A percentile compares a stretch with the other conserved stretches of the same genome.
phyloP scores from a whole-genome alignment of 1,140 invertebrate species.

The Calliphora vicina region DNA sequence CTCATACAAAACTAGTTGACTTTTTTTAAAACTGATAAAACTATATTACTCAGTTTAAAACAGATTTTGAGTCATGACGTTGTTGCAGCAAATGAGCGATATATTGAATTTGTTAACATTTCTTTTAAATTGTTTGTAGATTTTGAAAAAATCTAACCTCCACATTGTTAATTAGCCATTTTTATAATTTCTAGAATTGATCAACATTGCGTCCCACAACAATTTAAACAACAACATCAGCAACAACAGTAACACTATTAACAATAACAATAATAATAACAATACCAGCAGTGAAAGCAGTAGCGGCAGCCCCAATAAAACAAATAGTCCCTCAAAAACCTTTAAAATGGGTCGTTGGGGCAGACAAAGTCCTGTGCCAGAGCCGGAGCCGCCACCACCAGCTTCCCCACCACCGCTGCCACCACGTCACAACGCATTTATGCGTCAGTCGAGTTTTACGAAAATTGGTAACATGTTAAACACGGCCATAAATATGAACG shows the following conservation, averaged over 20 bases:
- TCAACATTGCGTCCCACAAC: conserved; percentile 17
- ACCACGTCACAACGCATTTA: conserved; percentile 63
- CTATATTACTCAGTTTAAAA: no score
- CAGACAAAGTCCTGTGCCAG: conserved; percentile 55
- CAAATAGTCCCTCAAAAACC: neutral
- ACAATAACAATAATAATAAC: conserved; percentile 25
- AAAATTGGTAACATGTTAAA: conserved; percentile 74
- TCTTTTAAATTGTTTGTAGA: no score
- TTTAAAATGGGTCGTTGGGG: conserved; percentile 58
- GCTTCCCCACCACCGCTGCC: conserved; percentile 57
- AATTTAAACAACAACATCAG: conserved; percentile 3
- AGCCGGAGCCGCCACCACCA: conserved; percentile 51
- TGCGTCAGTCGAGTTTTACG: conserved; percentile 73
- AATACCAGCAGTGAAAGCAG: neutral
- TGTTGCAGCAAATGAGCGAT: no score
- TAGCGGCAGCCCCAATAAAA: neutral
- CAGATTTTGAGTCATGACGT: no score
- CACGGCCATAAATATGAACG: conserved; percentile 69
- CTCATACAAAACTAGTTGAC: no score
- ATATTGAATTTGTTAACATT: no score
- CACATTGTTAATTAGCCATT: no score
- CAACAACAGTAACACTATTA: neutral
- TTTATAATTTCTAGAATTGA: neutral
- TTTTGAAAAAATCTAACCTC: no score
- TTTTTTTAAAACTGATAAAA: no score